Conservation (phyloP, 2,113 vertebrate species). For the Aplodontia rufa region DNA sequence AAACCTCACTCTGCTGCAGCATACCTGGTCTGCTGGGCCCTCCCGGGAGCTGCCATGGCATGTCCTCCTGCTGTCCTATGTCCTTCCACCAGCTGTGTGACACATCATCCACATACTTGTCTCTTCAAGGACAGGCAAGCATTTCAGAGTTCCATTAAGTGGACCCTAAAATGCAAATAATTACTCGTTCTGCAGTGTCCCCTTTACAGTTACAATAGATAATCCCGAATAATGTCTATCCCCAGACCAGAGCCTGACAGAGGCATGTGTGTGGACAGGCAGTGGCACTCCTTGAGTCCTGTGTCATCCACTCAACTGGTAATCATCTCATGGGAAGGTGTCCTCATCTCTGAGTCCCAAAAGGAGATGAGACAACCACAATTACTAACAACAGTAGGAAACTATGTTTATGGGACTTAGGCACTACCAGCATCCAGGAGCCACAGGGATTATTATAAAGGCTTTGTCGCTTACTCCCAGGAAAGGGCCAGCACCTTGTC, state of each 20-base stretch:
- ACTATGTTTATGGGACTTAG: background rate
- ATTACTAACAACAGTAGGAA: background rate
- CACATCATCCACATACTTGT: background rate
- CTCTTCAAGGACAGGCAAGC: background rate
- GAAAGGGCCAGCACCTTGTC: background rate
- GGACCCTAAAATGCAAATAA: background rate
- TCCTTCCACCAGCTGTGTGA: background rate
- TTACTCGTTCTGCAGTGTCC: background rate
- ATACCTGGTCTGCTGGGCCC: rapidly evolving
- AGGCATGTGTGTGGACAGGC: background rate
- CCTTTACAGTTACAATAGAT: background rate
- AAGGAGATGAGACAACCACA: background rate
- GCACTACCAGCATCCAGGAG: background rate
- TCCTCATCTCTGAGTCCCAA: background rate
- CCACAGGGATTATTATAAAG: background rate
- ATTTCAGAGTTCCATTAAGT: background rate
- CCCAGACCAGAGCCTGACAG: background rate
- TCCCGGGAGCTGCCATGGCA: background rate
- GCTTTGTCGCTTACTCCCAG: background rate
- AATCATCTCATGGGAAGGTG: background rate
- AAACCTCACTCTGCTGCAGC: background rate
- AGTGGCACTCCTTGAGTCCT: background rate
- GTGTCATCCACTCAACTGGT: no score
- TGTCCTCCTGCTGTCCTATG: rapidly evolving
- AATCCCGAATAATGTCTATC: background rate